Percentiles rank a stretch among this genome's conserved stretches.
Conservation (phyloP, 2,888 invertebrate genomes). For the Athalia rosae region DNA sequence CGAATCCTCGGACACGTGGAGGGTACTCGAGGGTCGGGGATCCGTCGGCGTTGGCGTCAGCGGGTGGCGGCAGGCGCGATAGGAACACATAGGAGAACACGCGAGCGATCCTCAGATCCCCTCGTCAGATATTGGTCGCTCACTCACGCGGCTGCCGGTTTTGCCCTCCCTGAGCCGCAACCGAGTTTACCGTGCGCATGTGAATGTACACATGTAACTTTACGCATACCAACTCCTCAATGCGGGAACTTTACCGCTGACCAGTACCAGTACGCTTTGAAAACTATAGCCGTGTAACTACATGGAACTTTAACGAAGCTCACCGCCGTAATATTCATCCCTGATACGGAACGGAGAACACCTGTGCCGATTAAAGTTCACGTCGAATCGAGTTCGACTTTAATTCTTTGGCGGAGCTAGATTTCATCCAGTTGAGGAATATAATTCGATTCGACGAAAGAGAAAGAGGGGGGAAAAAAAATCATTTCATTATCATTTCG, state of each 20-base stretch:
- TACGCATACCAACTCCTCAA: conserved; percentile 26
- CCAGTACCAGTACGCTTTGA: conserved; percentile 6
- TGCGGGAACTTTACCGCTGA: conserved; percentile 2
- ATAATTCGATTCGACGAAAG: too few species aligned
- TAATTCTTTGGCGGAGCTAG: too few species aligned
- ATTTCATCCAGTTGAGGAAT: too few species aligned
- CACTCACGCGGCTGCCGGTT: conserved; percentile 70
- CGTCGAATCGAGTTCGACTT: too few species aligned
- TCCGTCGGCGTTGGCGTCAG: conserved; percentile 51
- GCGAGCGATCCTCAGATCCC: conserved; percentile 73
- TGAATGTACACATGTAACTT: conserved; percentile 14
- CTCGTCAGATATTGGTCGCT: conserved; percentile 72
- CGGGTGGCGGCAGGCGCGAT: conserved; percentile 62
- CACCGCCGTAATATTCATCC: conserved; percentile 12
- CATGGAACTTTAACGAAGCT: background rate
- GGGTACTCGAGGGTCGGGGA: conserved; percentile 51
- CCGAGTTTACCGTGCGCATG: too few species aligned
- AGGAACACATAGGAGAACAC: conserved; percentile 73
- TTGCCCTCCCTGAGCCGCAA: conserved; percentile 58
- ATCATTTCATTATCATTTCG: too few species aligned
- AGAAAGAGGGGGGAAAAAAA: too few species aligned
- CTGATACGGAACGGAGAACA: conserved; percentile 8
- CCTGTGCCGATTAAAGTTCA: background rate
- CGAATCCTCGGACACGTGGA: conserved; percentile 68
- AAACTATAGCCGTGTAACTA: background rate